These are phyloP conservation scores for Chelon auratus DNA, from an alignment of 2,797 vertebrate genomes.

Conservation along the genomic window DNA sequence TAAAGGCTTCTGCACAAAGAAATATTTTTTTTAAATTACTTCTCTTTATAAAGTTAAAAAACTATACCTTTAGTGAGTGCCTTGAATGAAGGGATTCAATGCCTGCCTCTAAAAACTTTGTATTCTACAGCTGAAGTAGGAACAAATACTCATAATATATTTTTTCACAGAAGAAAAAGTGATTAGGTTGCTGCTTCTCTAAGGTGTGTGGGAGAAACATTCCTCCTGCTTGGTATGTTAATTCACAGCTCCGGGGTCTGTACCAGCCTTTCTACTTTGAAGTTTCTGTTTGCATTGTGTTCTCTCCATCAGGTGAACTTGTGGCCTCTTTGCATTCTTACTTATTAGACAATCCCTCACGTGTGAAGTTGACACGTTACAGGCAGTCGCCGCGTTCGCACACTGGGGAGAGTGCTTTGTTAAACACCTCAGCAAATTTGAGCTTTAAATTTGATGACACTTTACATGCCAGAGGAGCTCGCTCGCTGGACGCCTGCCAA, in stretches of 20 bases:
- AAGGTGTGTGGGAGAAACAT: conserved; percentile 78
- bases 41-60: conserved; percentile 10
- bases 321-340: conserved; percentile 71
- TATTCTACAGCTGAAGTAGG: conserved; percentile 16
- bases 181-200: conserved; percentile 57
- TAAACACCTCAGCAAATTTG: conserved; percentile 79
- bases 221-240: conserved; percentile 81
- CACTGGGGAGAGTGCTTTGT: conserved; percentile 68
- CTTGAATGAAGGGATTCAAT: background rate
- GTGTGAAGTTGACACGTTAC: conserved; percentile 81
- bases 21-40: background rate
- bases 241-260: conserved; percentile 78
- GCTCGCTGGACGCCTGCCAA: conserved; percentile 76
- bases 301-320: conserved; percentile 69
- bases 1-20: background rate
- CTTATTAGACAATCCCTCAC: conserved; percentile 79
- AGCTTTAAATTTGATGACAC: conserved; percentile 79
- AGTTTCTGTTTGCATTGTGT: conserved; percentile 55
- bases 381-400: conserved; percentile 65
- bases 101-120: background rate
- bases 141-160: conserved; percentile 24
- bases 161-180: conserved; percentile 41
- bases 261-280: conserved; percentile 72
- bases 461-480: conserved; percentile 79
- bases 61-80: background rate